These are phyloP conservation scores for Drosophila paramelanica DNA, from an alignment of 2,888 invertebrate species.

Conservation along the genomic window DNA sequence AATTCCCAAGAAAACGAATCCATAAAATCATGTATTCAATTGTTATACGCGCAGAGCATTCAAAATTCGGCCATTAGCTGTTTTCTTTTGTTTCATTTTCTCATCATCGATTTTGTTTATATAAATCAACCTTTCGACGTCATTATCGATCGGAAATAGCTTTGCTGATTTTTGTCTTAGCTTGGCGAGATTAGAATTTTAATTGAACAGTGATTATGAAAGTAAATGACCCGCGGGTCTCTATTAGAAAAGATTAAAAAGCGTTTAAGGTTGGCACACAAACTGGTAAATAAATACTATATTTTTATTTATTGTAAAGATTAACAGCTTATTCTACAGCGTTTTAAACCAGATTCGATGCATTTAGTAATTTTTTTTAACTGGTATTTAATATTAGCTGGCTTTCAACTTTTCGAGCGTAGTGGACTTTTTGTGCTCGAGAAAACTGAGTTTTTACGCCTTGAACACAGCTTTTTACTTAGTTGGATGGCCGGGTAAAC, in stretches of 20 bases:
- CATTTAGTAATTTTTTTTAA: no score
- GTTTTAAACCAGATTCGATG: background rate
- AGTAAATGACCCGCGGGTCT: constrained; percentile 30
- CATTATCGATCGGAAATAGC: constrained; percentile 49
- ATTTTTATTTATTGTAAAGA: background rate
- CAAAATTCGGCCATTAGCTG: constrained; percentile 27
- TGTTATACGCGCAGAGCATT: constrained; percentile 46
- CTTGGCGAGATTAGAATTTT: constrained; percentile 16
- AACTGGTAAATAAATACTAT: background rate
- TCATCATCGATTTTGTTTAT: constrained; percentile 31
- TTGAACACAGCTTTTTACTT: constrained; percentile 60
- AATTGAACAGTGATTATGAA: constrained; percentile 34
- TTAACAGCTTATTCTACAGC: background rate
- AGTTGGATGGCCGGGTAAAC: constrained; percentile 41
- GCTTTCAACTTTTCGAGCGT: background rate
- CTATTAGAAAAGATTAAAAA: constrained; percentile 16
- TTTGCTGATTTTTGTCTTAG: constrained; percentile 18
- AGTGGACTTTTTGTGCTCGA: constrained; percentile 12
- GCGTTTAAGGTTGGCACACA: constrained; percentile 2
- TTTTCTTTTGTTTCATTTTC: constrained; percentile 7
- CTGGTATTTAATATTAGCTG: background rate
- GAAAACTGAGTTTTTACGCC: constrained; percentile 47
- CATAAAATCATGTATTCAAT: constrained; percentile 5
- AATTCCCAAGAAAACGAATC: constrained; percentile 12
- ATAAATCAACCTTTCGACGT: constrained; percentile 42